A percentile compares a stretch with the other conserved stretches of the same genome.
Evolutionary conservation across 1,140 invertebrate genomes (phyloP).

Genomic region (Riptortus pedestris): DNA sequence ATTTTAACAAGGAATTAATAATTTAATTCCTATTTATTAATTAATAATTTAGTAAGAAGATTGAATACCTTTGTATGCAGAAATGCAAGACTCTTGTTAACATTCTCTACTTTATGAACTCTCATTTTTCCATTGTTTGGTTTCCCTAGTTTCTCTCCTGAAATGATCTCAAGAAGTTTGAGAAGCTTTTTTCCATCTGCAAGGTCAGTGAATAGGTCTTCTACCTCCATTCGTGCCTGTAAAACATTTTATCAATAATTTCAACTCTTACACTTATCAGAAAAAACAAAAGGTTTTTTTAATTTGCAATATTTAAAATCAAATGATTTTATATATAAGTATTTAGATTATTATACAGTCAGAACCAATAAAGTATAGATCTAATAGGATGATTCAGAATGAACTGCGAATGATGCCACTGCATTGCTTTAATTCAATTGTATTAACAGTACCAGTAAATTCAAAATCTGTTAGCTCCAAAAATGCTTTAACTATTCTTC

Average conservation of each 20-base stretch:
- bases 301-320: constrained; percentile 3
- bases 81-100: constrained; percentile 96
- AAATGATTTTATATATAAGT: not conserved
- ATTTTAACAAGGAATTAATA: no score
- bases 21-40: no score
- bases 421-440: no score
- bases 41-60: no score
- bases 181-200: constrained; percentile 90
- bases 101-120: constrained; percentile 98
- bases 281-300: not conserved
- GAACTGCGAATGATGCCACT: no score
- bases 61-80: constrained; percentile 89
- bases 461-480: no score
- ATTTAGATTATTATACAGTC: no score
- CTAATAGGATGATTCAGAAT: no score
- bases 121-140: constrained; percentile 95
- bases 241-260: constrained; percentile 27
- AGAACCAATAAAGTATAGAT: no score
- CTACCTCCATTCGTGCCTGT: constrained; percentile 87
- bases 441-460: no score
- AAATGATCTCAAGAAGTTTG: constrained; percentile 97
- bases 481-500: no score
- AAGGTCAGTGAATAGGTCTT: constrained; percentile 92
- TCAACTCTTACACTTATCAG: not conserved
- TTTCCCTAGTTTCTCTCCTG: constrained; percentile 90